Percentiles rank a stretch among this genome's conserved stretches.
phyloP scores from a whole-genome alignment of 2,797 vertebrate genomes.

The Sebastes melanostomus region DNA sequence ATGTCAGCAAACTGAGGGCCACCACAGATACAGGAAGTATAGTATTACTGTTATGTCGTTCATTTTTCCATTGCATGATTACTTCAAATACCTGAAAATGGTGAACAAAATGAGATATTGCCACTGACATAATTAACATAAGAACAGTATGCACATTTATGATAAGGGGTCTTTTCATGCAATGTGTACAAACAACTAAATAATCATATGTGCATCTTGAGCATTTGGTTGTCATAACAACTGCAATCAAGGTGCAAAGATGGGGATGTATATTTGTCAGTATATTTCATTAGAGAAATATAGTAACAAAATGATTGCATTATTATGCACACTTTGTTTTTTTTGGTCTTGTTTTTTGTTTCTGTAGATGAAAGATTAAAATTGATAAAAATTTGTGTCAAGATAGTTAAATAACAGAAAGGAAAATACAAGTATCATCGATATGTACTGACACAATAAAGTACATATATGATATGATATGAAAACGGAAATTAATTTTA shows the following conservation, averaged over 20 bases:
- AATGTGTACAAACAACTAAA: background rate
- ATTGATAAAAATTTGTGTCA: too few species aligned
- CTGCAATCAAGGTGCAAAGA: background rate
- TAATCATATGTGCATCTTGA: background rate
- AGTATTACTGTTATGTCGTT: background rate
- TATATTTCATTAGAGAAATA: background rate
- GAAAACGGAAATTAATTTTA: fast-evolving
- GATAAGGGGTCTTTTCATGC: background rate
- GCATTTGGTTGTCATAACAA: background rate
- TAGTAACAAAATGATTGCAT: background rate
- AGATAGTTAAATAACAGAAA: too few species aligned
- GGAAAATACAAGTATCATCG: too few species aligned
- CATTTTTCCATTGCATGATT: background rate
- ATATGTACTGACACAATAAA: too few species aligned
- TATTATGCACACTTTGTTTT: background rate
- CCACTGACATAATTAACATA: background rate
- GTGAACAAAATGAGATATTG: background rate
- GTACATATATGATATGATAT: too few species aligned
- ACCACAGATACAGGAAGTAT: background rate
- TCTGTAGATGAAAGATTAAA: background rate
- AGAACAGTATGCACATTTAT: background rate
- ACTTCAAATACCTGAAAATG: background rate
- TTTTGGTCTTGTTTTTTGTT: background rate
- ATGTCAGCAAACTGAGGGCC: background rate
- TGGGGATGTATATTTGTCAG: background rate